These are phyloP conservation scores for Myrmophylax atrothorax DNA, from an alignment of 2,113 vertebrate genomes.

Conservation along the genomic window DNA sequence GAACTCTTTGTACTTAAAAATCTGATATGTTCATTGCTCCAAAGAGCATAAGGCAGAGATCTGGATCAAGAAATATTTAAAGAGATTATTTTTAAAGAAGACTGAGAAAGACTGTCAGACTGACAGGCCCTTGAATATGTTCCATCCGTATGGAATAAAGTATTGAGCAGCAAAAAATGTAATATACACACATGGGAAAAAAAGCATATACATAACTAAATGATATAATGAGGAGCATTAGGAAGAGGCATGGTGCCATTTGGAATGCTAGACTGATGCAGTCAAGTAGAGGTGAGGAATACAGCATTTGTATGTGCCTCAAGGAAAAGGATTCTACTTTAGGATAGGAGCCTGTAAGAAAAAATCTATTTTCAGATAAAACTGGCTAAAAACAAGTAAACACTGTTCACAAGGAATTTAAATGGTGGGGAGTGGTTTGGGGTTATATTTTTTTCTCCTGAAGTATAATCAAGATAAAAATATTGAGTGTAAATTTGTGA, in stretches of 20 bases:
- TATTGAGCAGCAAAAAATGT: constrained; percentile 25
- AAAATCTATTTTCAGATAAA: neutral
- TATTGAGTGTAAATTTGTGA: neutral
- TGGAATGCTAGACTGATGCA: neutral
- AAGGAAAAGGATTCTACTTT: neutral
- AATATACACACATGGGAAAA: neutral
- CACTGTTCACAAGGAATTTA: neutral
- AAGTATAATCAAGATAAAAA: neutral
- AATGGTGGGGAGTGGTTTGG: neutral
- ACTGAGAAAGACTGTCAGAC: constrained; percentile 48
- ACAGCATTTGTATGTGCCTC: neutral
- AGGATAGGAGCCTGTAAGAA: neutral
- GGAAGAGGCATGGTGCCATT: neutral
- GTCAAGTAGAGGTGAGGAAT: neutral
- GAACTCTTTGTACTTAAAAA: constrained; percentile 44
- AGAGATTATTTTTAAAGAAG: constrained; percentile 57
- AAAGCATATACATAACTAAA: neutral
- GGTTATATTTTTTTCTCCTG: neutral
- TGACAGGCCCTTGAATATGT: constrained; percentile 24
- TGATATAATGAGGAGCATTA: neutral
- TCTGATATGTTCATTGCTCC: neutral
- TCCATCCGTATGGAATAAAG: neutral
- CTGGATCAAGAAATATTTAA: constrained; percentile 46
- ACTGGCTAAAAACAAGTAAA: neutral
- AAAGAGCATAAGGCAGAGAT: constrained; percentile 56